Conservation (phyloP, 2,113 vertebrate genomes). For the Corythornis vintsioides region DNA sequence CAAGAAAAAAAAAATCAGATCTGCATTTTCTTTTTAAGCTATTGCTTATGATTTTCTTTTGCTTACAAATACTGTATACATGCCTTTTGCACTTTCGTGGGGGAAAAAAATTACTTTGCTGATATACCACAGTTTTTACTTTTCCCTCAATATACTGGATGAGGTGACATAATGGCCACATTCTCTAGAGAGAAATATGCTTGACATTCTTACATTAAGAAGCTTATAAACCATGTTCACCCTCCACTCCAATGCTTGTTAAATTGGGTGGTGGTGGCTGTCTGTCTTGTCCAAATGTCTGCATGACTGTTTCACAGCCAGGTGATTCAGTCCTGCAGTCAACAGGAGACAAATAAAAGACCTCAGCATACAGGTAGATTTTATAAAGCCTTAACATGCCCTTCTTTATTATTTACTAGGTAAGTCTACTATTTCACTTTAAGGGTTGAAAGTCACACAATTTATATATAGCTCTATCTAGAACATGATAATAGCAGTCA, state of each 20-base stretch:
- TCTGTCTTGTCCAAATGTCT: background rate
- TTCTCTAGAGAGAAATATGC: background rate
- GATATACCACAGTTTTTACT: background rate
- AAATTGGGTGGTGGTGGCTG: background rate
- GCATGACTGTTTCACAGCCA: background rate
- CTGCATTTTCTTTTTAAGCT: background rate
- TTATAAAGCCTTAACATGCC: background rate
- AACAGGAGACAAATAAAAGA: background rate
- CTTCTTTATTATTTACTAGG: background rate
- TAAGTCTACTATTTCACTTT: background rate
- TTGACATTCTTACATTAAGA: background rate
- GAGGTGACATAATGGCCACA: background rate
- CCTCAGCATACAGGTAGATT: background rate
- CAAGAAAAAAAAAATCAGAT: background rate
- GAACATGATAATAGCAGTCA: background rate
- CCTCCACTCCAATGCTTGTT: background rate
- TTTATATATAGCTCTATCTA: background rate
- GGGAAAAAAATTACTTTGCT: background rate
- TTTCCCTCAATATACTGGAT: background rate
- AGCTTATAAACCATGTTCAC: background rate
- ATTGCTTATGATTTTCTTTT: background rate
- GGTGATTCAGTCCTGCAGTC: background rate
- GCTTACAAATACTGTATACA: background rate
- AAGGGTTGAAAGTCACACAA: background rate
- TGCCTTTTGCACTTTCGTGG: background rate